Evolutionary conservation across 2,888 invertebrate genomes (phyloP), one percentile per base, ranked within the genome.

Genomic region (Volucella bombylans): DNA sequence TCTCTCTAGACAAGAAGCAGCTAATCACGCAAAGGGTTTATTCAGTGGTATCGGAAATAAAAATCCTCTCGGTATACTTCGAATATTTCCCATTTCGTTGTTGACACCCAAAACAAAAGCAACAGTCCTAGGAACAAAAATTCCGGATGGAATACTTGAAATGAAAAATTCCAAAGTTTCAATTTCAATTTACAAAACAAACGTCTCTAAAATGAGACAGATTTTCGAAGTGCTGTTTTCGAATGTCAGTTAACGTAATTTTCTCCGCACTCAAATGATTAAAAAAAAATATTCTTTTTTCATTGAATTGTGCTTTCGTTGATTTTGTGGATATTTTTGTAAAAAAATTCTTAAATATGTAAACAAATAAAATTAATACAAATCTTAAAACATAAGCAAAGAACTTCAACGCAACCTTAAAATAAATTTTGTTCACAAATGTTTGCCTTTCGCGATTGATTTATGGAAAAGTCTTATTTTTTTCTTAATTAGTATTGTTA

Each of bases 161-260:
- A 23, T 23, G 18, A 23, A 23, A 2, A 18, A 18, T 18, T 1
- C n/a, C 18, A 1, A 18, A 18, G 18, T 23, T 23, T 23, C 31
- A 55, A 38, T 14, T 39, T 0, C 0, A 14, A n/a, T n/a, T 1
- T 4, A 14, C 9, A 9, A 31, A 43, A 23, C 43, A 11, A 54
- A 52, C 31, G 43, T 14, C 18, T 8, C 12, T 31, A 12, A 23
- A 8, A 14, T 1, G 39, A 6, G 14, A 39, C 47, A 23, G 14
- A 41, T 11, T 41, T 14, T 59, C 57, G 41, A 64, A 14, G n/a
- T 39, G 23, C 52, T 45, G 15, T 54, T 41, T 14, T 52, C 39
- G 18, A 54, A 68, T 39, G 68, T 68, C 68, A 77, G 38, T 59
- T 43, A 52, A 67, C 77, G 62, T 65, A 74, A 59, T 65, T 74